Percentiles rank a stretch among this genome's conserved stretches.
Conservation (phyloP, 2,797 vertebrate species). For the Hydrocynus forskahlii region DNA sequence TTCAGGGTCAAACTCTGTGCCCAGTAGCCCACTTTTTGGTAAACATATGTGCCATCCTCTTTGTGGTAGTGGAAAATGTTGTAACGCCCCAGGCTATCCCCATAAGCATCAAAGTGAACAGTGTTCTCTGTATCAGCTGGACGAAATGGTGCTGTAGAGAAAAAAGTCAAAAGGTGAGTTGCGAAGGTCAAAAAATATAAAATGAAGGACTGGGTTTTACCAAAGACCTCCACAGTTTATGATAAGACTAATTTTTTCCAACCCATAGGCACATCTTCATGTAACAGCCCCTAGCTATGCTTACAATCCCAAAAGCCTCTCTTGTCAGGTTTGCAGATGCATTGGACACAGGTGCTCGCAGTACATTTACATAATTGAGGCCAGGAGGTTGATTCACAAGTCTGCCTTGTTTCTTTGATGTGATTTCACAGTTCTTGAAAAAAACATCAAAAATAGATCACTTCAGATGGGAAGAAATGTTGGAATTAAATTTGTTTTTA, state of each 20-base stretch:
- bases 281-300: slow-evolving; percentile 1
- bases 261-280: slow-evolving; percentile 4
- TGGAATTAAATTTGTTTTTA: slow-evolving; percentile 16
- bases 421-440: slow-evolving; percentile 43
- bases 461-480: slow-evolving; percentile 7
- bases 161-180: slow-evolving; percentile 34
- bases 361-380: slow-evolving; percentile 56
- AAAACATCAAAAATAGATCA: slow-evolving; percentile 33
- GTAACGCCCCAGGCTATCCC: slow-evolving; percentile 95
- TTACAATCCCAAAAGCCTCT: slow-evolving; percentile 28
- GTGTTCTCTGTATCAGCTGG: slow-evolving; percentile 85
- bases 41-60: slow-evolving; percentile 82
- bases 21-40: slow-evolving; percentile 96
- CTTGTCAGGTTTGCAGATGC: slow-evolving; percentile 35
- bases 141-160: slow-evolving; percentile 88
- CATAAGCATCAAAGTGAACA: slow-evolving; percentile 89
- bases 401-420: slow-evolving; percentile 50
- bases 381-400: slow-evolving; percentile 42
- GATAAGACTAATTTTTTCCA: slow-evolving; percentile 11
- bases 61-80: slow-evolving; percentile 96
- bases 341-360: slow-evolving; percentile 52
- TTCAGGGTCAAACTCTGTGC: slow-evolving; percentile 89
- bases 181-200: slow-evolving; percentile 15
- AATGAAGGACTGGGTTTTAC: slow-evolving; percentile 12
- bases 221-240: slow-evolving; percentile 22